Conservation (phyloP, 1,140 invertebrate species). For the Paralvinella palmiformis region DNA sequence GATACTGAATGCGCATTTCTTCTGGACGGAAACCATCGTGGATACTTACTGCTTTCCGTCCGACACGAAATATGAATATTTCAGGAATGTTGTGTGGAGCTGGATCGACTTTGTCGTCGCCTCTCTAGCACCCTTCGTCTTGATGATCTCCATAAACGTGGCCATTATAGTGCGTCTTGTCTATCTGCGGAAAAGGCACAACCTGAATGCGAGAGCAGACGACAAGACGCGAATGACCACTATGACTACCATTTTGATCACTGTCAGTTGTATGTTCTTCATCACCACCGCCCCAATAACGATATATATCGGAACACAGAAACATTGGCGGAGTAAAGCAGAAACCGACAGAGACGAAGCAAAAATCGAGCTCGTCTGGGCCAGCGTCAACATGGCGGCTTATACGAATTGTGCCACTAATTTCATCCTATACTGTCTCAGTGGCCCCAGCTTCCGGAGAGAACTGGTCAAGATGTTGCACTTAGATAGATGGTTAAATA, state of each 20-base stretch:
- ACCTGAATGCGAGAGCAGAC: background rate
- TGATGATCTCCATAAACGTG: conserved; percentile 16
- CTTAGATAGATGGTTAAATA: background rate
- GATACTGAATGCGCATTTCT: conserved; percentile 2
- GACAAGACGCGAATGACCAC: background rate
- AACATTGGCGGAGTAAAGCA: background rate
- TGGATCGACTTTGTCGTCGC: conserved; percentile 6
- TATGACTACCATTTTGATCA: conserved; percentile 15
- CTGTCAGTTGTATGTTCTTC: conserved; percentile 30
- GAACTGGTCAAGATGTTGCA: conserved; percentile 4
- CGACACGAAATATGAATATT: conserved; percentile 1
- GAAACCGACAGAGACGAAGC: conserved; percentile 15
- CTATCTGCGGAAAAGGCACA: background rate
- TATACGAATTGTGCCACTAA: conserved; percentile 78
- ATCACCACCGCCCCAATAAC: conserved; percentile 29
- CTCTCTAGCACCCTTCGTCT: conserved; percentile 8
- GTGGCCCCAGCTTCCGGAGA: conserved; percentile 69
- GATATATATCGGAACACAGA: conserved; percentile 26
- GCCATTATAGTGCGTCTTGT: background rate
- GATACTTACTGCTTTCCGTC: too few species aligned
- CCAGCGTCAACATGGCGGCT: conserved; percentile 59
- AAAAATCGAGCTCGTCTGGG: conserved; percentile 53
- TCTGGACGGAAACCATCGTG: background rate
- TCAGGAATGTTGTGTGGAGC: background rate
- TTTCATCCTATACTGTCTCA: conserved; percentile 74